Evolutionary conservation across 2,888 invertebrate species (phyloP).

Genomic region (Hyposoter dolosus): DNA sequence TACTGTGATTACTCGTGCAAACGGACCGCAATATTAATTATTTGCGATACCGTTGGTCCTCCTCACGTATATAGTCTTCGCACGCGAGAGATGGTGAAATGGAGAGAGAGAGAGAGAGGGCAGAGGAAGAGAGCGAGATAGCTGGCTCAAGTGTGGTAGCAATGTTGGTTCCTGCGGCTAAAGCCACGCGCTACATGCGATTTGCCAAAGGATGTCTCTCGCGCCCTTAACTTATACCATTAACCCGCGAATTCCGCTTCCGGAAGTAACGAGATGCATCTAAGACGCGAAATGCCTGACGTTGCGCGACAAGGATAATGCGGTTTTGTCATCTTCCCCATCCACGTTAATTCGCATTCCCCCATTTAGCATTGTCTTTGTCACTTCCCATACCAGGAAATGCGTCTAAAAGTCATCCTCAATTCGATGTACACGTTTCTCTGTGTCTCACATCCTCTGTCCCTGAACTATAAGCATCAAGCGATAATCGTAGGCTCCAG

Average conservation of each 20-base stretch:
- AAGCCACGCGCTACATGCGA: slow-evolving; percentile 34
- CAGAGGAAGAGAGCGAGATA: background rate
- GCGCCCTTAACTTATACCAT: slow-evolving; percentile 36
- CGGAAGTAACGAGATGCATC: slow-evolving; percentile 40
- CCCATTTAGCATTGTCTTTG: background rate
- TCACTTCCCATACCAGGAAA: background rate
- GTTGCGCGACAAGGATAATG: background rate
- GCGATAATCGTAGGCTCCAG: too few relatives aligned
- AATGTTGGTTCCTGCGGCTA: slow-evolving; percentile 45
- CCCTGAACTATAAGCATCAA: background rate
- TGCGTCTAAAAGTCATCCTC: background rate
- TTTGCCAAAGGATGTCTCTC: slow-evolving; percentile 50
- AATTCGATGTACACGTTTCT: background rate
- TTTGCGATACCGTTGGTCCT: slow-evolving; percentile 77
- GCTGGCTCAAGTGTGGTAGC: slow-evolving; percentile 36
- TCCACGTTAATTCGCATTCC: background rate
- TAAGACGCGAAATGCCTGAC: slow-evolving; percentile 27
- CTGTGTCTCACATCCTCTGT: background rate
- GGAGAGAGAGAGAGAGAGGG: background rate
- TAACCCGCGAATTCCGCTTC: slow-evolving; percentile 34
- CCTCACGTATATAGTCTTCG: slow-evolving; percentile 54
- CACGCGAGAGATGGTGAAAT: background rate
- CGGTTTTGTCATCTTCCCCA: slow-evolving; percentile 29
- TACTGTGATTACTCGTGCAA: slow-evolving; percentile 74
- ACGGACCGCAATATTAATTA: slow-evolving; percentile 81